Evolutionary conservation across 2,113 vertebrate species (phyloP).

Genomic region (Bambusicola thoracicus): DNA sequence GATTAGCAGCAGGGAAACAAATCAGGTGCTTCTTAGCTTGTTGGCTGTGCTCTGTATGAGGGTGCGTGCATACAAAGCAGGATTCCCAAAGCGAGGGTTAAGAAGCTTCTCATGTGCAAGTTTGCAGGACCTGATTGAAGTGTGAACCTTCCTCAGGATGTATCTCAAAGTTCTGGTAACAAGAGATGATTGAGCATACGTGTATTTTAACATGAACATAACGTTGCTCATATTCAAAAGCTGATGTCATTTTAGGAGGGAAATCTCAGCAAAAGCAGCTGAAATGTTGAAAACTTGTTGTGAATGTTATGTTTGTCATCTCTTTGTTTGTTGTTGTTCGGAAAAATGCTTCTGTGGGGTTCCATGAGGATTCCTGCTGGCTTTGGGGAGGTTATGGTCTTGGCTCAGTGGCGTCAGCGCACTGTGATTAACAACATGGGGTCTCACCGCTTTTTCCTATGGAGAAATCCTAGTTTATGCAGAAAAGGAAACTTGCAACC

Average conservation of each 20-base stretch:
- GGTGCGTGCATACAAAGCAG: accelerated
- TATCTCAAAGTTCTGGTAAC: not conserved
- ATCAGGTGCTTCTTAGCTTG: not conserved
- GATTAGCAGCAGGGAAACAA: not conserved
- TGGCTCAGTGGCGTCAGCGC: not conserved
- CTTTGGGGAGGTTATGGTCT: not conserved
- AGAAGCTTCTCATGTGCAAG: not conserved
- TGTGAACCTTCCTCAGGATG: not conserved
- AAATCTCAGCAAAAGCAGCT: not conserved
- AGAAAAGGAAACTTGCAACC: not conserved
- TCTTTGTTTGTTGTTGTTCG: not conserved
- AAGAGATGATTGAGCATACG: not conserved
- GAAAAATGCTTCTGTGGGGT: accelerated
- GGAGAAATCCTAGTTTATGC: not conserved
- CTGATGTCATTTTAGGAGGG: not conserved
- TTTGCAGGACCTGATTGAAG: not conserved
- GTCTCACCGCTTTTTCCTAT: not conserved
- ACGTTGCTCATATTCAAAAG: not conserved
- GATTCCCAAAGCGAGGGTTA: not conserved
- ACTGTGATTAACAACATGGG: not conserved
- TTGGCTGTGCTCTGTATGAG: not conserved
- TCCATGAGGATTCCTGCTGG: accelerated
- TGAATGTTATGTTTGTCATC: not conserved
- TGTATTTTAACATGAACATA: no score
- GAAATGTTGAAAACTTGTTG: not conserved